A percentile compares a stretch with the other conserved stretches of the same genome.
Conservation (phyloP, 2,888 invertebrate species). For the Holacanthella duospinosa region DNA sequence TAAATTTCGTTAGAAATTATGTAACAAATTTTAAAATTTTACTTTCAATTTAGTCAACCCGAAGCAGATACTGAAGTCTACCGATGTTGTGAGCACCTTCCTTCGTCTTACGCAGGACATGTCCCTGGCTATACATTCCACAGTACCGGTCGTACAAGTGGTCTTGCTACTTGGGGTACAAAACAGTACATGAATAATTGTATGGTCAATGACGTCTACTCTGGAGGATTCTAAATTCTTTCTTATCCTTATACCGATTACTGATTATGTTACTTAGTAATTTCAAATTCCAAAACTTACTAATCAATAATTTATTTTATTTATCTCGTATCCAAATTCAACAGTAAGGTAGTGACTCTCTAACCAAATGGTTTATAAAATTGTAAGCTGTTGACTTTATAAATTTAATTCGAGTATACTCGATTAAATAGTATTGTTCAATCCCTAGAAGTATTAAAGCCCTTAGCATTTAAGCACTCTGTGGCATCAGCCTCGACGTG, state of each 20-base stretch:
- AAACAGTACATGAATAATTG: slow-evolving; percentile 31
- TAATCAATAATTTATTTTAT: too few species aligned
- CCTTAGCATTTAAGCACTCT: not conserved
- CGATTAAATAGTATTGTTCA: too few species aligned
- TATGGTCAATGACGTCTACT: not conserved
- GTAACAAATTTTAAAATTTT: not conserved
- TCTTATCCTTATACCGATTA: too few species aligned
- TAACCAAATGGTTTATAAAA: too few species aligned
- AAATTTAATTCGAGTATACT: too few species aligned
- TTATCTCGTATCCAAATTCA: too few species aligned
- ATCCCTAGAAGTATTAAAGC: not conserved
- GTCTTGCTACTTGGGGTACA: slow-evolving; percentile 29
- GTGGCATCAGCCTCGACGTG: not conserved
- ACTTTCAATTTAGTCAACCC: slow-evolving; percentile 13
- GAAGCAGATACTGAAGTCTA: slow-evolving; percentile 24
- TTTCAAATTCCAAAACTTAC: not conserved
- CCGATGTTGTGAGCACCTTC: slow-evolving; percentile 24
- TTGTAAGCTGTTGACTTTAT: not conserved
- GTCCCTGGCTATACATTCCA: slow-evolving; percentile 31
- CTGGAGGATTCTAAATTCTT: too few species aligned
- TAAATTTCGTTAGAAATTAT: not conserved
- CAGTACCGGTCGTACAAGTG: slow-evolving; percentile 25
- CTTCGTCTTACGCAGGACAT: slow-evolving; percentile 26
- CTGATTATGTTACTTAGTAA: too few species aligned
- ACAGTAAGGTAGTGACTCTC: too few species aligned